Percentiles rank a stretch among this genome's conserved stretches.
These are phyloP conservation scores for Alloplasta piceator DNA, from an alignment of 2,888 invertebrate genomes.

Conservation along the genomic window DNA sequence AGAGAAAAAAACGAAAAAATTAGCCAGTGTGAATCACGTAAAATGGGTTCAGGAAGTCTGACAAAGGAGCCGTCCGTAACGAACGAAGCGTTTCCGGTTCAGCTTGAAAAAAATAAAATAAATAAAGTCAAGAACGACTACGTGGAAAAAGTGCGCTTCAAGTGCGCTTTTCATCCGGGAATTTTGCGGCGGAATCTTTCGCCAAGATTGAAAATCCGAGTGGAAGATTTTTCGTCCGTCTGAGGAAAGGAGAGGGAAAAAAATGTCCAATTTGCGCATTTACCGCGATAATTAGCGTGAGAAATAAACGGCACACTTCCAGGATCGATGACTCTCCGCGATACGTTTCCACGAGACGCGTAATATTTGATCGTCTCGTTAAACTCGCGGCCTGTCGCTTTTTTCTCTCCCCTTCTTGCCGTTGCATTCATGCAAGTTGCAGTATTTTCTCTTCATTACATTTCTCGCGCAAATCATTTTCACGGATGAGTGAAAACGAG, in stretches of 20 bases:
- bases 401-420: no score
- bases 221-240: constrained; percentile 24
- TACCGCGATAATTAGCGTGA: constrained; percentile 17
- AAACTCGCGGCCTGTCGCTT: neutral
- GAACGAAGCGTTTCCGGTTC: no score
- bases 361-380: constrained; percentile 50
- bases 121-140: no score
- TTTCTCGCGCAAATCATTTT: constrained; percentile 39
- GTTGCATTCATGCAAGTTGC: no score
- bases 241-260: neutral
- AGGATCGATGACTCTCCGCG: constrained; percentile 56
- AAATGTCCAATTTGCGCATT: constrained; percentile 21
- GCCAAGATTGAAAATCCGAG: neutral
- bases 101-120: no score
- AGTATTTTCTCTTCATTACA: no score
- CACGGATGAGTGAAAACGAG: constrained; percentile 29
- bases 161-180: neutral
- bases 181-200: neutral
- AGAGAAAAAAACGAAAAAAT: no score
- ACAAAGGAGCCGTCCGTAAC: no score
- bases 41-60: no score
- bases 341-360: constrained; percentile 5
- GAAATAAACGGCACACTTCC: constrained; percentile 40
- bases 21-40: no score
- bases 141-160: neutral